phyloP scores from a whole-genome alignment of 2,113 vertebrate genomes.

The Cephalopholis sonnerati region DNA sequence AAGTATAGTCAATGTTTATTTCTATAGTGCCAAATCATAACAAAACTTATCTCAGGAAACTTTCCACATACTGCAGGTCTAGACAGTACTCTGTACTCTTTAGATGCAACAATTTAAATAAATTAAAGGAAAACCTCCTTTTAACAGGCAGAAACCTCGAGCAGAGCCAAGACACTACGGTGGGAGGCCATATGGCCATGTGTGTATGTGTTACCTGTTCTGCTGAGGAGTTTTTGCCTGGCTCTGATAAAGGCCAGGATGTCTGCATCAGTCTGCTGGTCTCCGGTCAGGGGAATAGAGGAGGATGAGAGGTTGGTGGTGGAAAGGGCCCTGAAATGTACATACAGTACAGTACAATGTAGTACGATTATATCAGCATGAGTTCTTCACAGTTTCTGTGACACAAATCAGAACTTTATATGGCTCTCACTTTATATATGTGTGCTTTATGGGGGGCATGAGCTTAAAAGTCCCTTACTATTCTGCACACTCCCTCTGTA shows the following conservation, averaged over 20 bases:
- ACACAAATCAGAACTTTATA: neutral
- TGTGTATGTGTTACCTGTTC: conserved; percentile 82
- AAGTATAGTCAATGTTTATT: too few relatives aligned
- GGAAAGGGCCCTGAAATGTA: conserved; percentile 80
- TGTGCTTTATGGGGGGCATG: neutral
- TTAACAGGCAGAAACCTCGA: too few relatives aligned
- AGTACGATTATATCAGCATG: neutral
- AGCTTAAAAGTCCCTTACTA: neutral
- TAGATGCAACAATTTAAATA: too few relatives aligned
- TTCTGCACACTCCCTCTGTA: neutral
- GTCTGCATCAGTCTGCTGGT: conserved; percentile 90
- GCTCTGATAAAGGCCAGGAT: conserved; percentile 94
- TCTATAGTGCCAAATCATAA: too few relatives aligned
- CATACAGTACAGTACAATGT: neutral
- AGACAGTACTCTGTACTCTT: too few relatives aligned
- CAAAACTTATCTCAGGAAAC: too few relatives aligned
- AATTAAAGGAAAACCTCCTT: too few relatives aligned
- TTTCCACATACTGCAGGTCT: too few relatives aligned
- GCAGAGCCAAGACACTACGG: too few relatives aligned
- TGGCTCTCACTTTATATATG: neutral
- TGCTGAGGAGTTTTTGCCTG: conserved; percentile 89
- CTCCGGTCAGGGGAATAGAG: conserved; percentile 90
- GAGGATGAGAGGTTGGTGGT: conserved; percentile 72
- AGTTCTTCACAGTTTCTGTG: neutral
- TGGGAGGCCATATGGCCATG: too few relatives aligned